These are phyloP conservation scores for Leucophenga varia DNA, from an alignment of 1,140 invertebrate genomes.

Conservation along the genomic window DNA sequence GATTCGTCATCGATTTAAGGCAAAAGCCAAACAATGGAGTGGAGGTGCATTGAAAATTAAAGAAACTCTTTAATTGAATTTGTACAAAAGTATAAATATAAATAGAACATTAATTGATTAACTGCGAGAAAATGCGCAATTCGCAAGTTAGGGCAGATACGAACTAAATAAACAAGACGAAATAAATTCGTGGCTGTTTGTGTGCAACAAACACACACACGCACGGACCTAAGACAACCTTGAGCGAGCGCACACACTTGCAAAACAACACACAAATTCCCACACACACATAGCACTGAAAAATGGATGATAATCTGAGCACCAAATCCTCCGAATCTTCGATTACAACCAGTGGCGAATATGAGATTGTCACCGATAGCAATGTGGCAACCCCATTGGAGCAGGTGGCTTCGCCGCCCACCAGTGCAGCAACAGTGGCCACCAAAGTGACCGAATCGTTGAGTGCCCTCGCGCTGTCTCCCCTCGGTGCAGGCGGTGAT, in stretches of 20 bases:
- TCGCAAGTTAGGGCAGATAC: too few relatives aligned
- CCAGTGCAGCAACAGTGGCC: too few relatives aligned
- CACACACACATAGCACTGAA: too few relatives aligned
- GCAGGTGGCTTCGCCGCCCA: constrained; percentile 9
- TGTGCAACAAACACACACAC: too few relatives aligned
- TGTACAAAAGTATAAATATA: too few relatives aligned
- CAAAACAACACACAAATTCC: too few relatives aligned
- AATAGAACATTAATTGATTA: too few relatives aligned
- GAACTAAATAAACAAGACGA: constrained; percentile 10
- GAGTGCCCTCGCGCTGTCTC: too few relatives aligned
- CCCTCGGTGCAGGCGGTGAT: constrained; percentile 48
- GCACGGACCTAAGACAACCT: too few relatives aligned
- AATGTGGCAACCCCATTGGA: constrained; percentile 47
- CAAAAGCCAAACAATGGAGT: constrained; percentile 44
- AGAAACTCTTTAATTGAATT: constrained; percentile 28
- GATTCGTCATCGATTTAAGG: constrained; percentile 51
- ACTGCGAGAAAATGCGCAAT: constrained; percentile 24
- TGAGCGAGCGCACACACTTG: too few relatives aligned
- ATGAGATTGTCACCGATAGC: constrained; percentile 70
- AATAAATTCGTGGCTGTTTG: too few relatives aligned
- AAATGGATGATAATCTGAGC: constrained; percentile 78
- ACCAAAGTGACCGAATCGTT: too few relatives aligned
- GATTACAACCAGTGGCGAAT: constrained; percentile 78
- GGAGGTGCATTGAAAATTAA: constrained; percentile 39
- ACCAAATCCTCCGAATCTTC: constrained; percentile 77